phyloP scores from a whole-genome alignment of 2,888 invertebrate genomes.

The Pyrocoelia pectoralis region DNA sequence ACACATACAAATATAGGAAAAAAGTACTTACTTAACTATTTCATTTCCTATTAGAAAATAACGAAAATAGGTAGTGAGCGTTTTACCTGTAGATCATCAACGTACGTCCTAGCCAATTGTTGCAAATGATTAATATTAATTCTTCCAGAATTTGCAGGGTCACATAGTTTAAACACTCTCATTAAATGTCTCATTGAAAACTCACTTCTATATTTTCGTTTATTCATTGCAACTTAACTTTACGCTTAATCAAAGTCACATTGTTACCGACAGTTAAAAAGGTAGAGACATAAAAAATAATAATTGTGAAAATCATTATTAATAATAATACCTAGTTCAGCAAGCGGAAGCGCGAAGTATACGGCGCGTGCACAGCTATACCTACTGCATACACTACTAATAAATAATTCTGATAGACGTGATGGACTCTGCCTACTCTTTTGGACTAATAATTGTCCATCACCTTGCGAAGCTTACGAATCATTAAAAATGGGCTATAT shows the following conservation, averaged over 20 bases:
- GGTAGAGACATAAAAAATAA: not conserved
- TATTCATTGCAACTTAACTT: not conserved
- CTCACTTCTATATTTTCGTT: not conserved
- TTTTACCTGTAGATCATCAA: conserved; percentile 47
- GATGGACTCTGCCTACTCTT: conserved; percentile 32
- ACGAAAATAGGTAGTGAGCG: too few relatives aligned
- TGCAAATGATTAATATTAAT: conserved; percentile 52
- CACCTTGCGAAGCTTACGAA: conserved; percentile 21
- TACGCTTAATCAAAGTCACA: not conserved
- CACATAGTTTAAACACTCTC: conserved; percentile 54
- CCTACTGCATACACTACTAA: conserved; percentile 4
- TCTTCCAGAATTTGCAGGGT: conserved; percentile 52
- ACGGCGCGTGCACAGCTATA: conserved; percentile 6
- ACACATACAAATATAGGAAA: too few relatives aligned
- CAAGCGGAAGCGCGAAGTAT: conserved; percentile 15
- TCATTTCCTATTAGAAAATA: too few relatives aligned
- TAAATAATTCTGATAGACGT: conserved; percentile 21
- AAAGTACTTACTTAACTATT: too few relatives aligned
- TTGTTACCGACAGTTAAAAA: not conserved
- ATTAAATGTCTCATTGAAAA: conserved; percentile 49
- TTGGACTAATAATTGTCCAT: conserved; percentile 28
- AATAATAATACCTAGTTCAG: not conserved
- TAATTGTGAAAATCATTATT: conserved; percentile 2
- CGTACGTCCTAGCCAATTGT: conserved; percentile 50
- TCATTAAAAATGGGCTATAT: conserved; percentile 20